Percentiles rank a stretch among this genome's conserved stretches.
Conservation (phyloP, 1,140 invertebrate species). For the Drepana arcuata region DNA sequence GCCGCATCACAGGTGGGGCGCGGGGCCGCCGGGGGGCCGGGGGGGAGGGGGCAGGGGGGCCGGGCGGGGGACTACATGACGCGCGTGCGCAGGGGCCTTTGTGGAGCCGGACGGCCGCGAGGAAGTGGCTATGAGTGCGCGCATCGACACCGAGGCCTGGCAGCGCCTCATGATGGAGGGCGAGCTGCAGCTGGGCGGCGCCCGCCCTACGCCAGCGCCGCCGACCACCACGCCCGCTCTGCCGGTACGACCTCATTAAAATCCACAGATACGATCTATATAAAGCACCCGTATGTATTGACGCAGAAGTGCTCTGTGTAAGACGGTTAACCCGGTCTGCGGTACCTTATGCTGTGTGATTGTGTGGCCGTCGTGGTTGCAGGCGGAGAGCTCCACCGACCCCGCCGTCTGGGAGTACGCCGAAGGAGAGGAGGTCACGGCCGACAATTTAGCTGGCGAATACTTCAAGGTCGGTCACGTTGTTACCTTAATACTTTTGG, state of each 20-base stretch:
- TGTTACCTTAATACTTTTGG: not conserved
- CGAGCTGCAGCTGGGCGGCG: constrained; percentile 54
- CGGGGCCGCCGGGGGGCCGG: too few relatives aligned
- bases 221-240: constrained; percentile 9
- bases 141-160: constrained; percentile 73
- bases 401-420: constrained; percentile 45
- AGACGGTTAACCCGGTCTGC: not conserved
- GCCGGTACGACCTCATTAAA: constrained; percentile 1
- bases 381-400: constrained; percentile 49
- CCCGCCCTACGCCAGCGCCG: constrained; percentile 6
- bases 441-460: constrained; percentile 55
- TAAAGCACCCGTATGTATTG: not conserved
- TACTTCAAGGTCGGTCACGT: constrained; percentile 65
- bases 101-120: constrained; percentile 68
- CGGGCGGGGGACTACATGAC: not conserved
- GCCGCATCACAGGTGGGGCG: too few relatives aligned
- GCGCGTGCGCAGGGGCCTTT: constrained; percentile 61
- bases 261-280: not conserved
- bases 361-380: not conserved
- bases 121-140: constrained; percentile 53
- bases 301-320: not conserved
- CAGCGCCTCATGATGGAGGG: constrained; percentile 71
- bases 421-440: constrained; percentile 45
- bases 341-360: not conserved
- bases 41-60: too few relatives aligned